Evolutionary conservation across 35 echinoderm and acorn worm genomes (phyloP), one percentile per base, ranked within the genome.

Genomic region (Apostichopus californicus): DNA sequence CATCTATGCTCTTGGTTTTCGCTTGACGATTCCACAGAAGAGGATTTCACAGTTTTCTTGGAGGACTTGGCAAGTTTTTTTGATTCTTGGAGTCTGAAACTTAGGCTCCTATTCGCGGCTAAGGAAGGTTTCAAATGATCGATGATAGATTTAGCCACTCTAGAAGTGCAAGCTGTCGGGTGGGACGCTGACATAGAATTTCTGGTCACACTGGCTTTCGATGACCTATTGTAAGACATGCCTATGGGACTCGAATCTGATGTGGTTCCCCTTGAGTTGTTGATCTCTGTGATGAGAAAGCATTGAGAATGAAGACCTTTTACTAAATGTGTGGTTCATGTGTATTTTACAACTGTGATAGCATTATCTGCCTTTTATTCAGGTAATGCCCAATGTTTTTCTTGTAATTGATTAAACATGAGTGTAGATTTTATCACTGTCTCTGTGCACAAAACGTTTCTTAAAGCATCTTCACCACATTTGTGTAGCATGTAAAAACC

Each of bases 1-100:
- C 86, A 89, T 8, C 24, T 72, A 55, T 89, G 61, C 52, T 89
- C 22, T 89, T 54, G 13, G 12, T 82, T 54, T 82, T 57, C 80
- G 12, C 80, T 54, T 8, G 46, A 82, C 46, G 80, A 22, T 52
- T 57, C 71, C 6, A 75, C 1, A 75, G 71, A 75, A 18, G 71
- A 75, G 12, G 71, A 13, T 18, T 75, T 14, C 21, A 22, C 17
- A 18, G 20, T 75, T 75, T 22, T 75, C 71, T 22, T 75, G 17
- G 71, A 20, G 20, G 71, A 14, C 71, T 21, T 75, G 71, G 15
- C 21, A 18, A 18, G 71, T n/a, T 75, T 75, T 75, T 22, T 75
- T 18, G 71, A 75, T 75, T 75, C 71, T 75, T 75, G 14, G 6
- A 75, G 71, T n/a, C 21, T 18, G 71, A 75, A 13, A 75, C 71